Evolutionary conservation across 2,113 vertebrate species (phyloP).

Genomic region (Grammomys dolichurus): DNA sequence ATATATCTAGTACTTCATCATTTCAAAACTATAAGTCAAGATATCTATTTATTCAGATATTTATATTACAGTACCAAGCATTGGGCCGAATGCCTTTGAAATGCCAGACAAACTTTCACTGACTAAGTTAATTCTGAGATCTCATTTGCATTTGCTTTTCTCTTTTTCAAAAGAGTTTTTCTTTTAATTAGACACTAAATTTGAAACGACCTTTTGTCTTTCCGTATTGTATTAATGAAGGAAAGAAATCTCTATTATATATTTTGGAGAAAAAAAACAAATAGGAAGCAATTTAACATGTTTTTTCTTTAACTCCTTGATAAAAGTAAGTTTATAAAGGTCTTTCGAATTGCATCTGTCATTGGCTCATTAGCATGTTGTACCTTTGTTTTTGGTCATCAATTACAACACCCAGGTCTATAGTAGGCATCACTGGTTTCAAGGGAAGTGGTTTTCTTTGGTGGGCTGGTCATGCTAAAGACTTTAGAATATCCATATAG

Average conservation of each 20-base stretch:
- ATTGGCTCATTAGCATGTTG: not conserved
- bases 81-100: not conserved
- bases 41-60: not conserved
- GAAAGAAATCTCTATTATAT: not conserved
- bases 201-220: not conserved
- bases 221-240: not conserved
- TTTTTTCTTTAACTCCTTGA: not conserved
- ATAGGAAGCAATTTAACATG: not conserved
- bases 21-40: not conserved
- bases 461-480: not conserved
- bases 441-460: not conserved
- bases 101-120: not conserved
- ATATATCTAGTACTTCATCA: not conserved
- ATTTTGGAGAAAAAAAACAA: not conserved
- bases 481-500: not conserved
- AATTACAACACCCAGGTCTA: not conserved
- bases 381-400: not conserved
- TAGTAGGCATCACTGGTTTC: too few relatives aligned
- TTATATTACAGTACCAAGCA: not conserved
- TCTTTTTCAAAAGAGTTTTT: not conserved
- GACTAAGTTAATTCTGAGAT: not conserved
- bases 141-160: not conserved
- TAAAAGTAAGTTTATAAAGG: not conserved
- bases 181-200: not conserved
- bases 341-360: not conserved